Evolutionary conservation across 2,797 vertebrate genomes (phyloP), one percentile per base, ranked within the genome.

Genomic region (Sarcophilus harrisii): DNA sequence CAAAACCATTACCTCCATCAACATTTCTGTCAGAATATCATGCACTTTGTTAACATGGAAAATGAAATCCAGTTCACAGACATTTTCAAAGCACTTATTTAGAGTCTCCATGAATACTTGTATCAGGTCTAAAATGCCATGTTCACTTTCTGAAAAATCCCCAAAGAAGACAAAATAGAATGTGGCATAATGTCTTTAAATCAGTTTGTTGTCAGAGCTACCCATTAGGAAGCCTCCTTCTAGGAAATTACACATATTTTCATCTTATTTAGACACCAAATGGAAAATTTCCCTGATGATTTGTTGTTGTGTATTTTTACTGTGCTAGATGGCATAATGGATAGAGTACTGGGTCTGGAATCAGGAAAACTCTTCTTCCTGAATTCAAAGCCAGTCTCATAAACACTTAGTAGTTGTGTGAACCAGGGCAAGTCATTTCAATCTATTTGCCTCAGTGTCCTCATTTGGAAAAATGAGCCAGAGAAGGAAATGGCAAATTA

Each of bases 211-310:
- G n/a, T 81, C 73, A 81, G 73, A 81, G 73, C 0, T 8, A 81
- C 73, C 73, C 38, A 81, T 81, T 81, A 81, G 18, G 99, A 99
- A 98, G 98, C 99, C 99, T 97, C 99, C 99, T 99, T 99, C 99
- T 93, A 99, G 99, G 98, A 99, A 99, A 98, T 99, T 99, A 98
- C 99, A 99, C 96, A 99, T 99, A 92, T 99, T 99, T 98, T 99
- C 99, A 97, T 99, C 99, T 98, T 99, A 98, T 98, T 99, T 99
- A 0, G 99, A 99, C 66, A 99, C 99, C 98, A 99, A 99, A 98
- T 99, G 99, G 98, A 99, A 99, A 92, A 99, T 99, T 99, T 99
- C 99, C 98, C 99, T 99, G 98, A 99, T 99, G 98, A 99, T 99
- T 98, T 99, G 99, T 97, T 99, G 99, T 96, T 99, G 99, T 0